Base-by-base conservation (phyloP, 2,113 vertebrate genomes). In the Catagonus wagneri region DNA sequence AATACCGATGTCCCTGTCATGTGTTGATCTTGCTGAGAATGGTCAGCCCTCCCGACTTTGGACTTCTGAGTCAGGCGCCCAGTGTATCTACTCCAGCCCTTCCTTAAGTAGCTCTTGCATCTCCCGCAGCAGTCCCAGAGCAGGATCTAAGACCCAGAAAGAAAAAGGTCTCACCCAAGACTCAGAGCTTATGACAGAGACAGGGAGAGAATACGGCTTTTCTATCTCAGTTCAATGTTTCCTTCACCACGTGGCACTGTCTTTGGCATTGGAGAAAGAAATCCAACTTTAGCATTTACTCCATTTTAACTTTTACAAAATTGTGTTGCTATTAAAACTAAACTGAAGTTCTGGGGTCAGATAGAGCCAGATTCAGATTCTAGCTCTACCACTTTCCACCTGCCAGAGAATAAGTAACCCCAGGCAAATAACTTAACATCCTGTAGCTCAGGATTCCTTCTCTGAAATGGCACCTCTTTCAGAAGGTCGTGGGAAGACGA, bases 291-390 rank as follows among this genome's bases (percentile, higher is more conserved):
- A 74, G 52, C 74, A 20, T 36, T 44, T 52, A 15, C 27, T 90
- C 85, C 54, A 16, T 66, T 91, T 83, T 69, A 27, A 74, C 71
- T 90, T 90, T 93, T 94, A 71, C 36, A 74, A 66, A 87, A 32
- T 50, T 68, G 14, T 72, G 63, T 61, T 32, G 32, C 58, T 80
- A 27, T 79, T 74, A 36, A 76, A 68, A 61, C 23, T 83, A 87
- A 92, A 25, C 36, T 66, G n/a, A 75, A 83, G 17, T 80, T 58
- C 63, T 80, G 29, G 34, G 52, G 10, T 76, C 83, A 61, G 63
- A 74, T 29, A 74, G 15, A 74, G 16, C 56, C 11, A 6, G 36
- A n/a, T 81, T 84, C 94, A 90, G 84, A 68, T 50, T 78, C 69
- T 16, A 87, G 32, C 32, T 69, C 75, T 36, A 50, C 50, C 11